Evolutionary conservation across 1,140 invertebrate species (phyloP), one percentile per base, ranked within the genome.

Genomic region (Bombus pascuorum): DNA sequence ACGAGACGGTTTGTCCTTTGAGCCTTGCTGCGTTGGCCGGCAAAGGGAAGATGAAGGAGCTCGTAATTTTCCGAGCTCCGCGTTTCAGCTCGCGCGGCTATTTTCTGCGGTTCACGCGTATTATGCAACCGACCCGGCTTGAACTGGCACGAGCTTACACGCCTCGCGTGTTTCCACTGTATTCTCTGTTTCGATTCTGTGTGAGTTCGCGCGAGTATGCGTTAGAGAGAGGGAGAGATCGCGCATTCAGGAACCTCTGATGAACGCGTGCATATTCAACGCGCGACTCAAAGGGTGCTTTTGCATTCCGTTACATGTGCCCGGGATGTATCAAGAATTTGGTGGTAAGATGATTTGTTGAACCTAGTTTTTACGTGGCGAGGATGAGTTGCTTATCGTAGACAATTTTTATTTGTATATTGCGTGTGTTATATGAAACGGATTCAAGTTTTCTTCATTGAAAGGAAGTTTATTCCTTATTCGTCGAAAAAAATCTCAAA

Each of bases 1-100:
- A 66, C 72, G 22, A 57, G 28, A 18, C 10, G 28, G 79, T 77
- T 68, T 89, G 84, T 75, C 86, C 85, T 89, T 83, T 89, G 80
- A 86, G 42, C 44, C 2, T n/a, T 39, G 28, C 34, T 25, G 47
- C 32, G 18, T 53, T 39, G 68, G 28, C 37, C 83, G 10, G 79
- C 68, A 88, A 88, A 88, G 72, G 47, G 68, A 76, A 86, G n/a
- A 39, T 76, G 65, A 89, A 85, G 62, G 53, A 59, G 57, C 25
- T 65, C 53, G 76, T 71, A 81, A 83, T 89, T 89, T 76, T 86
- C 47, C 13, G 10, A 12, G 75, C 37, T 73, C 59, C 28, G 28
- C 42, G 42, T 22, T 70, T 32, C 44, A n/a, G 22, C 62, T 57
- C 37, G 47, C n/a, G 37, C 47, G 75, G 74, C 75, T 71, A 59